Percentiles rank a stretch among this genome's conserved stretches.
Evolutionary conservation across 2,113 vertebrate genomes (phyloP).

Genomic region (Capreolus pygargus): DNA sequence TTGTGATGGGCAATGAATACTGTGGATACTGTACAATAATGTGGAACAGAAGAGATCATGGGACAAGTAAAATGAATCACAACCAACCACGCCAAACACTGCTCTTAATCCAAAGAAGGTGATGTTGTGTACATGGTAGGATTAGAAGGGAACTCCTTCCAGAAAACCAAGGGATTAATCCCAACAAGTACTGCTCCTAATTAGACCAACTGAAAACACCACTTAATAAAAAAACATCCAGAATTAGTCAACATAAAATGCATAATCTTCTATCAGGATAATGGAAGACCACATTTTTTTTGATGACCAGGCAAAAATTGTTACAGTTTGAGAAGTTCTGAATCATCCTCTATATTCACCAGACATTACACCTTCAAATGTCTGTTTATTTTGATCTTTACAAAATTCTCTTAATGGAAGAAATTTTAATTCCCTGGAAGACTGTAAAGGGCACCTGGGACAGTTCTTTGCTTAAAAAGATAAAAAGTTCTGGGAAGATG

Average conservation of each 20-base stretch:
- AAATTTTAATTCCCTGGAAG: too few relatives aligned
- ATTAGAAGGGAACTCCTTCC: not conserved
- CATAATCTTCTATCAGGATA: not conserved
- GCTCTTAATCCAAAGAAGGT: not conserved
- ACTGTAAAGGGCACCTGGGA: too few relatives aligned
- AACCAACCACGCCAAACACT: not conserved
- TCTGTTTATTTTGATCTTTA: too few relatives aligned
- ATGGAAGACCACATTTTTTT: not conserved
- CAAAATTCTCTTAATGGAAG: too few relatives aligned
- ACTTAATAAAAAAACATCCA: not conserved
- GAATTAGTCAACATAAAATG: not conserved
- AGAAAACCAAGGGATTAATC: not conserved
- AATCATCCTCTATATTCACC: not conserved
- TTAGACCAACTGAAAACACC: not conserved
- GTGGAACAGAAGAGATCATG: not conserved
- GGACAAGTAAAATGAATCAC: not conserved
- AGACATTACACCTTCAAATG: not conserved
- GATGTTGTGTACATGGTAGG: rapidly evolving
- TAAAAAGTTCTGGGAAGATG: not conserved
- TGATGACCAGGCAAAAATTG: not conserved
- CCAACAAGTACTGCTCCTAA: not conserved
- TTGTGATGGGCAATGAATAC: not conserved
- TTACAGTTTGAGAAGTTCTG: not conserved
- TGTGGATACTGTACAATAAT: not conserved
- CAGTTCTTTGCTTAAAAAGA: too few relatives aligned